Evolutionary conservation across 1,140 invertebrate species (phyloP), one percentile per base, ranked within the genome.

Genomic region (Diabrotica undecimpunctata): DNA sequence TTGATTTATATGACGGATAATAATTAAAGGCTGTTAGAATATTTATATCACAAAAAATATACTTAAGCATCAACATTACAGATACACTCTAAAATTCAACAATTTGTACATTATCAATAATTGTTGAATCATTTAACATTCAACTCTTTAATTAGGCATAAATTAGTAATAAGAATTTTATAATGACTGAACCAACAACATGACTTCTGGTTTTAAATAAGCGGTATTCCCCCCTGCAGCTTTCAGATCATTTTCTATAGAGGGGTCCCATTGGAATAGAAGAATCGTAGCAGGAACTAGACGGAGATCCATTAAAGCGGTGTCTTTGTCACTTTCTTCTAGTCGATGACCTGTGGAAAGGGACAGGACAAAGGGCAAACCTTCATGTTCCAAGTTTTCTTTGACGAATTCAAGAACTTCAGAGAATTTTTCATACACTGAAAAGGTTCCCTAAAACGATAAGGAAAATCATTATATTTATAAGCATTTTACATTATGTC

Each of bases 211-310:
- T 75, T 91, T 92, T 37, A 94, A 81, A 77, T 83, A 92, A 68
- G 82, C 81, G 0, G 80, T 80, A 60, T 83, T 82, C 13, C 81
- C 80, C 12, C 81, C 80, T 35, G 83, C 81, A n/a, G 78, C 78
- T 14, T 80, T 78, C 2, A 82, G 79, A 65, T 84, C 79, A 8
- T 84, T 80, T 2, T 77, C 71, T 0, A 85, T 77, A 3, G 77
- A 78, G 3, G 78, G 70, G 68, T 85, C 82, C 83, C 83, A 86
- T 8, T 83, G 80, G 76, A 93, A 94, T 46, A 84, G 85, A 51
- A 94, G 78, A 69, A 93, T 81, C 35, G 86, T 84, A 14, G 91
- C 88, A 52, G 92, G 91, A 73, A 92, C 89, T 60, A 94, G 77
- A 69, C 86, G 80, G 67, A 92, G 79, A 73, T 93, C 88, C 0